Conservation (phyloP, 2,113 vertebrate species). For the Bucco capensis region DNA sequence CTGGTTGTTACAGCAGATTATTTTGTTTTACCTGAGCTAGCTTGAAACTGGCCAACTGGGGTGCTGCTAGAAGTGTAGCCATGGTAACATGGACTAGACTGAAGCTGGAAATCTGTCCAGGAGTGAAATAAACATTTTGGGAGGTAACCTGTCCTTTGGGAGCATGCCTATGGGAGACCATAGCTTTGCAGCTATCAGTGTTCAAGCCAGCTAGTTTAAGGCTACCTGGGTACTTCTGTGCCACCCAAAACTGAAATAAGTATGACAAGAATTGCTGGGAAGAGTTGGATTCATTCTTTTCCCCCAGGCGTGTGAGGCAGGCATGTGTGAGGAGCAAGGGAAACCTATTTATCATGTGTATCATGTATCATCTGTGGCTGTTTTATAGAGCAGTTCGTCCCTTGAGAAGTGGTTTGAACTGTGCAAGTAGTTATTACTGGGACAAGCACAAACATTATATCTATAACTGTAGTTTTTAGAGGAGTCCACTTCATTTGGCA, state of each 20-base stretch:
- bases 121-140: background rate
- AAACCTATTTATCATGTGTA: background rate
- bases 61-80: background rate
- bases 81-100: background rate
- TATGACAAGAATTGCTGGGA: accelerated
- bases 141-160: background rate
- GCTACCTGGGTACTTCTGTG: background rate
- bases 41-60: background rate
- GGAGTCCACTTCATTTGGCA: background rate
- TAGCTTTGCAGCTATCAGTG: background rate
- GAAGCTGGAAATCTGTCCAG: background rate
- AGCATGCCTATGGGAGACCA: background rate
- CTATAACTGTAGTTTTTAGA: background rate
- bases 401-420: background rate
- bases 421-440: background rate
- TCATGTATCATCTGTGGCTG: background rate
- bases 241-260: background rate
- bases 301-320: background rate
- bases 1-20: background rate
- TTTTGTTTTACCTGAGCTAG: background rate
- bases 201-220: background rate
- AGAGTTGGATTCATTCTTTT: background rate
- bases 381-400: background rate
- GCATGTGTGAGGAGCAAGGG: background rate
- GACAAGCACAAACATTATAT: background rate